These are phyloP conservation scores for Leptopilina drosophilae DNA, from an alignment of 2,888 invertebrate genomes.

Conservation along the genomic window DNA sequence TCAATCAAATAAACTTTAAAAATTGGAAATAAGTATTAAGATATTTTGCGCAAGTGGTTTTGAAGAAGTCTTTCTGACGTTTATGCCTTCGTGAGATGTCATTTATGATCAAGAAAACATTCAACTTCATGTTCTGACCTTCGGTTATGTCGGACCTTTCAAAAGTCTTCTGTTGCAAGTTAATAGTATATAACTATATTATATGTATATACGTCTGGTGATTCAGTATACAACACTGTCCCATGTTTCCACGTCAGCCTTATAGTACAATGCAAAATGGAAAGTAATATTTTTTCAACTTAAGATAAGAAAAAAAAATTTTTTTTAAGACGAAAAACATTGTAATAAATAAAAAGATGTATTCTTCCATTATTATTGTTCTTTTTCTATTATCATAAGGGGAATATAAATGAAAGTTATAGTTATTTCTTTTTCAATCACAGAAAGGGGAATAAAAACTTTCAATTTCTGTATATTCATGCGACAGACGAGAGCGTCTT, in stretches of 20 bases:
- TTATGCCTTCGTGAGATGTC: slow-evolving; percentile 30
- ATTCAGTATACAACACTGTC: neutral
- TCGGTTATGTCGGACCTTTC: slow-evolving; percentile 26
- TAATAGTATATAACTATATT: slow-evolving; percentile 14
- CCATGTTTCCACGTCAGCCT: neutral
- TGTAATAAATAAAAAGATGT: slow-evolving; percentile 7
- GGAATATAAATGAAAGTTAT: neutral
- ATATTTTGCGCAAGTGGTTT: slow-evolving; percentile 12
- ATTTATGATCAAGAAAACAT: slow-evolving; percentile 35
- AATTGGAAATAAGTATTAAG: slow-evolving; percentile 1
- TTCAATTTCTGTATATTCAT: neutral
- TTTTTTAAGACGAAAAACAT: neutral
- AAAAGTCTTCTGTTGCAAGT: slow-evolving; percentile 17
- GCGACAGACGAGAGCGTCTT: neutral
- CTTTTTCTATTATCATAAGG: neutral
- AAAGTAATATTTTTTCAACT: slow-evolving; percentile 21
- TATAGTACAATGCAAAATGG: neutral
- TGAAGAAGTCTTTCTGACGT: slow-evolving; percentile 26
- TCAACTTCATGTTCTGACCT: slow-evolving; percentile 23
- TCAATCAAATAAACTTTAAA: neutral
- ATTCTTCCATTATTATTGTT: too few relatives aligned
- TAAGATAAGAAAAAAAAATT: neutral
- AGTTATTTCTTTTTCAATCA: slow-evolving; percentile 6
- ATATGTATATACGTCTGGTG: neutral
- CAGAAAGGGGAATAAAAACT: slow-evolving; percentile 14